Base-by-base conservation (phyloP, 2,113 vertebrate genomes). In the Rhegmatorhina hoffmannsi region DNA sequence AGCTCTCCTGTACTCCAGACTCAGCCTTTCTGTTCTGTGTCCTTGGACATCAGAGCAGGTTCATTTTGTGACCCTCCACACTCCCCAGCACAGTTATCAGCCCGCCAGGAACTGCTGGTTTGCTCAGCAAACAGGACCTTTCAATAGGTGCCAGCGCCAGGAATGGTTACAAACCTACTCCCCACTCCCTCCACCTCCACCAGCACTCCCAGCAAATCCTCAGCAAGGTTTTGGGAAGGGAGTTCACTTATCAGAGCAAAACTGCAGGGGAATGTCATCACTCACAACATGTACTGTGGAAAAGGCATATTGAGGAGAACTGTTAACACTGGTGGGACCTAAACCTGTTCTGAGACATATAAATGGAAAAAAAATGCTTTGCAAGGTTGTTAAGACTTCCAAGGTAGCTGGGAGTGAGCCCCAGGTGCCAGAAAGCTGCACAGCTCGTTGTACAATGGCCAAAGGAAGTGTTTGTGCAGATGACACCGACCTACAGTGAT, bases 81-180 rank as follows among this genome's bases (percentile, higher is more conserved):
- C n/a, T 29, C 84, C 85, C 29, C 23, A 81, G 73, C 82, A 84
- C 40, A 40, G 26, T 79, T 44, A 43, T 50, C 44, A 15, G 38
- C 9, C 11, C n/a, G 73, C 38, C 89, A 82, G 60, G 52, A 85
- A 34, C 67, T 73, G 76, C 40, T 33, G n/a, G 66, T 89, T 84
- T 80, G 80, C 72, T 91, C 68, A 86, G 72, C 94, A 92, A 94
- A 91, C 84, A 89, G 63, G 49, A 74, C 19, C 84, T 58, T 70
- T 66, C 5, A 17, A 58, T 40, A 79, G 52, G 43, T 44, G 66
- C 75, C 56, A 43, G 69, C 62, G 24, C 1, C 19, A 60, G 53
- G 76, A 86, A 70, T 2, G 33, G 86, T 52, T 50, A 44, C 64
- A 62, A 8, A 69, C 2, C 2, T 6, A 33, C 12, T 49, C 55